Conservation (phyloP, 2,113 vertebrate species). For the Ceuthmochares aereus region DNA sequence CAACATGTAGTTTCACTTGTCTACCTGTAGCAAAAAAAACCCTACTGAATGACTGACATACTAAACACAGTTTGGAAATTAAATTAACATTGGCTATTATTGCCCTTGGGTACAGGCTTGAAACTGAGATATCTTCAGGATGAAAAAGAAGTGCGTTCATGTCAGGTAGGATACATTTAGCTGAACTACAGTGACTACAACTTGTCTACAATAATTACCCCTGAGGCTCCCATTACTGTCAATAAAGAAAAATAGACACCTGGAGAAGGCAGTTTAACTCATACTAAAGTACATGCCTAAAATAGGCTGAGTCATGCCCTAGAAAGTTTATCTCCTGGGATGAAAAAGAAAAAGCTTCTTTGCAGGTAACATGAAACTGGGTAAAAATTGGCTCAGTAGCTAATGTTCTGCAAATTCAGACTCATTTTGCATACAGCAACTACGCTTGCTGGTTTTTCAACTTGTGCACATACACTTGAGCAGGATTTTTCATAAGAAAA, state of each 20-base stretch:
- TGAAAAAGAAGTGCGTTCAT: background rate
- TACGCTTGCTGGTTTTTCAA: background rate
- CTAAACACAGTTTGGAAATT: background rate
- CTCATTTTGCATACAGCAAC: background rate
- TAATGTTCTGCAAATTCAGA: background rate
- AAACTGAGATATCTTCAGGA: background rate
- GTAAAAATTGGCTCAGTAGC: background rate
- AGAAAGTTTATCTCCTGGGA: background rate
- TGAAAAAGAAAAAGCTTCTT: background rate
- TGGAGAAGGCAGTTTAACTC: background rate
- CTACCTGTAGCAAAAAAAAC: background rate
- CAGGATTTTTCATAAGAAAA: background rate
- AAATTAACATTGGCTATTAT: background rate
- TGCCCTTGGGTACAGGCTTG: background rate
- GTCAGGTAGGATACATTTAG: background rate
- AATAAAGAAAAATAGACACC: constrained; percentile 20
- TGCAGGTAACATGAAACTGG: background rate
- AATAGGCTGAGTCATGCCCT: background rate
- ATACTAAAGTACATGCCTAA: background rate
- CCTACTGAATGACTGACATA: background rate
- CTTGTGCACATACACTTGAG: background rate
- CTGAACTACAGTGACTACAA: background rate
- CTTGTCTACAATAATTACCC: background rate
- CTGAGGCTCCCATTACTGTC: background rate
- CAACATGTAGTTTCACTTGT: background rate